Base-by-base conservation (phyloP, 2,113 vertebrate species). In the Elephantulus edwardii region DNA sequence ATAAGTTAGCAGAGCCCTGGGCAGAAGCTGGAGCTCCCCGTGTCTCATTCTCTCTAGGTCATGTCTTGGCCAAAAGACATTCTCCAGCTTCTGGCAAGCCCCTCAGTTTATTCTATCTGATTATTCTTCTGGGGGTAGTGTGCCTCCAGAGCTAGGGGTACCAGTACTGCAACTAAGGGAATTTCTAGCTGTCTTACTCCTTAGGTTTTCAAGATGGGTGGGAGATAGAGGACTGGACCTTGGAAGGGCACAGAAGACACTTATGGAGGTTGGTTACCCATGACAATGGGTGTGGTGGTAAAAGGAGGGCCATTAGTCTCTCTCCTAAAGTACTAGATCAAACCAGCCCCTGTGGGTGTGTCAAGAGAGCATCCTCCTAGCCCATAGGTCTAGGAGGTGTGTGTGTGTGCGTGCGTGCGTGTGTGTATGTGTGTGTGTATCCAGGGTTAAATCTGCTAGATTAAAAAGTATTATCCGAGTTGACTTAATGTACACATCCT, bases 71-170 rank as follows among this genome's bases (percentile, higher is more conserved):
- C 48, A 10, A 8, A 10, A 8, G 14, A 8, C 48, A 10, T 14
- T 50, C 48, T 50, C 48, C 48, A 50, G 14, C 48, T 50, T 14
- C 14, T 50, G 48, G 48, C 48, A 83, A 87, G 64, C 71, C 48
- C 58, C 44, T 68, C 54, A 17, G 7, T 92, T 92, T 92, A 81
- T 77, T 80, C 56, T 48, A 75, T 70, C 44, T 84, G 93, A 86
- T 78, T 84, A 56, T 14, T 71, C 22, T 83, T 68, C 85, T 70
- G 42, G 35, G 64, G 50, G 44, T 14, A 78, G 68, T 74, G 84
- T 87, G 78, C 48, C n/a, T 83, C 83, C 56, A 28, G 76, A 74
- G 33, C 64, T 60, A 48, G 86, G 64, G 60, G 44, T 16, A 83
- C 40, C 33, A 44, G 22, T 13, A 4, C 46, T 33, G 72, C 71